Evolutionary conservation across 2,888 invertebrate genomes (phyloP).

Genomic region (Cephus spinipes): DNA sequence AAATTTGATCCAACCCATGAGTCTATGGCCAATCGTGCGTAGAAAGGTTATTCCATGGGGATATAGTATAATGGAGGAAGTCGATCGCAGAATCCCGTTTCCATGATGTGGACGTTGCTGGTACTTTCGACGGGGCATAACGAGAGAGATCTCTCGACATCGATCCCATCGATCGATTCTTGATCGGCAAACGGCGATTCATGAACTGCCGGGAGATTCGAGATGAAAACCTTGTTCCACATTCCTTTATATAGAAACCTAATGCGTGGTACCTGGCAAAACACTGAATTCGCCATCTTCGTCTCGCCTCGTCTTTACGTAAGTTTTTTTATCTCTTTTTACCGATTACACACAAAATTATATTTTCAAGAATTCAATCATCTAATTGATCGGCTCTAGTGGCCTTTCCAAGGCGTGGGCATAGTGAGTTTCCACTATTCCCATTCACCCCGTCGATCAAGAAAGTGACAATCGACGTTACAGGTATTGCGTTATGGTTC

Average conservation of each 20-base stretch:
- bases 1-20: background rate
- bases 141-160: background rate
- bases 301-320: background rate
- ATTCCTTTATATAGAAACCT: conserved; percentile 52
- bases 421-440: background rate
- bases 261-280: conserved; percentile 7
- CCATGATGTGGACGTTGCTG: background rate
- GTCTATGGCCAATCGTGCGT: background rate
- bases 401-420: background rate
- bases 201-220: conserved; percentile 22
- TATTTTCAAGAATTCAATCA: background rate
- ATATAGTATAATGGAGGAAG: background rate
- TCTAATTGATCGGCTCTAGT: background rate
- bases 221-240: conserved; percentile 55
- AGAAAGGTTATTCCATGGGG: background rate
- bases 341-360: background rate
- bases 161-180: conserved; percentile 14
- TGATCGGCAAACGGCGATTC: conserved; percentile 4
- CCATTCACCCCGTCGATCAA: background rate
- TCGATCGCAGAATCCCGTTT: background rate
- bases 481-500: background rate
- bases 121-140: background rate
- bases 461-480: background rate
- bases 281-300: background rate
- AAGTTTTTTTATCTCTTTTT: background rate